phyloP scores from a whole-genome alignment of 2,797 vertebrate species.

The Tragelaphus eurycerus region DNA sequence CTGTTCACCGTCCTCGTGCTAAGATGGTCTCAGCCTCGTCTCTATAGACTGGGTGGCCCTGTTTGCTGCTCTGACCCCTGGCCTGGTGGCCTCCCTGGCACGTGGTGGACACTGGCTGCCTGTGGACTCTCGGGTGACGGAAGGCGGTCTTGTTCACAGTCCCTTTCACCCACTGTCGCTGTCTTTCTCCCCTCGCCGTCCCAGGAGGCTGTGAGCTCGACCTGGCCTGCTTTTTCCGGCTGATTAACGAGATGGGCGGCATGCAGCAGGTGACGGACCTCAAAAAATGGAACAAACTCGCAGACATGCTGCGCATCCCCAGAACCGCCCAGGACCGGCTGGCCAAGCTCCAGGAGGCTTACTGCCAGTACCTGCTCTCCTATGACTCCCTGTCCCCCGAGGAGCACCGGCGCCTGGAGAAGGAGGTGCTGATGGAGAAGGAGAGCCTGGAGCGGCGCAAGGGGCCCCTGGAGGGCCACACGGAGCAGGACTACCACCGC shows the following conservation, averaged over 20 bases:
- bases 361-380: constrained; percentile 99
- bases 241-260: constrained; percentile 99
- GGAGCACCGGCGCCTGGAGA: constrained; percentile 93
- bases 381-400: constrained; percentile 94
- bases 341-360: constrained; percentile 99
- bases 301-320: constrained; percentile 97
- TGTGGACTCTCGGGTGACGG: fast-evolving
- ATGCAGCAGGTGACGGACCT: constrained; percentile 99
- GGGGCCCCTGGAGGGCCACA: constrained; percentile 95
- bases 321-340: constrained; percentile 98
- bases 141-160: fast-evolving
- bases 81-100: not conserved
- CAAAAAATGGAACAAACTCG: constrained; percentile 99
- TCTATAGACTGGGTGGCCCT: not conserved
- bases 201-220: constrained; percentile 97
- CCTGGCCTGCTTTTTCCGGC: constrained; percentile 98
- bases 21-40: fast-evolving
- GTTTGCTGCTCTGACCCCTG: not conserved
- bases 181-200: not conserved
- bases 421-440: constrained; percentile 96
- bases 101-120: fast-evolving
- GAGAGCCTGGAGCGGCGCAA: constrained; percentile 93
- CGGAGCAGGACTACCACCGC: constrained; percentile 87
- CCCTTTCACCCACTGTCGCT: not conserved
- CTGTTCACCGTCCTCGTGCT: fast-evolving